Percentiles rank a stretch among this genome's conserved stretches.
These are phyloP conservation scores for Mimachlamys varia DNA, from an alignment of 2,888 invertebrate genomes.

Conservation along the genomic window DNA sequence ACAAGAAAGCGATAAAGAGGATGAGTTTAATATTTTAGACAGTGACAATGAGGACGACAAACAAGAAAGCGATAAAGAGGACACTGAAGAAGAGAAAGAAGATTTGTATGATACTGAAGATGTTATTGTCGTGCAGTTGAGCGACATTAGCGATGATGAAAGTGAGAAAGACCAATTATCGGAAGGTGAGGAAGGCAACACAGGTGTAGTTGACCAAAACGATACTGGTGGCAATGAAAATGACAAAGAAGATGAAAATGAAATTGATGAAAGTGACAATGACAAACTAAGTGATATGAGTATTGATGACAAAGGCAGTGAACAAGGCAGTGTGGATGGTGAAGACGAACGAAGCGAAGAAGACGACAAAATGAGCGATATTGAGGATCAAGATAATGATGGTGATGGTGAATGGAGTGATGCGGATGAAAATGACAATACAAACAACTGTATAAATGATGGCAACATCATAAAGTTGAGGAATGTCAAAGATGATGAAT, in stretches of 20 bases:
- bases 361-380: background rate
- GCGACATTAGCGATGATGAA: background rate
- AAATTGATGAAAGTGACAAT: background rate
- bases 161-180: background rate
- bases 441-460: background rate
- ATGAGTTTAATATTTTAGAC: background rate
- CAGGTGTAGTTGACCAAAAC: background rate
- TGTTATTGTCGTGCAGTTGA: background rate
- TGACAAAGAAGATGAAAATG: background rate
- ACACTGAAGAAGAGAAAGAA: too few relatives aligned
- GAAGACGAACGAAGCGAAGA: background rate
- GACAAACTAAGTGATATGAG: background rate
- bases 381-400: background rate
- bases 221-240: background rate
- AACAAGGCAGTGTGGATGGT: background rate
- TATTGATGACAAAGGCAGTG: too few relatives aligned
- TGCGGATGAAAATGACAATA: background rate
- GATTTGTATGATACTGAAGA: background rate
- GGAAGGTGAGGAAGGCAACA: background rate
- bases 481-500: background rate
- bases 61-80: background rate
- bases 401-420: slow-evolving; percentile 15
- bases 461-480: background rate
- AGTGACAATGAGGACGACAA: background rate
- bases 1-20: background rate